Conservation (phyloP, 2,888 invertebrate species). For the Drosophila mimica region DNA sequence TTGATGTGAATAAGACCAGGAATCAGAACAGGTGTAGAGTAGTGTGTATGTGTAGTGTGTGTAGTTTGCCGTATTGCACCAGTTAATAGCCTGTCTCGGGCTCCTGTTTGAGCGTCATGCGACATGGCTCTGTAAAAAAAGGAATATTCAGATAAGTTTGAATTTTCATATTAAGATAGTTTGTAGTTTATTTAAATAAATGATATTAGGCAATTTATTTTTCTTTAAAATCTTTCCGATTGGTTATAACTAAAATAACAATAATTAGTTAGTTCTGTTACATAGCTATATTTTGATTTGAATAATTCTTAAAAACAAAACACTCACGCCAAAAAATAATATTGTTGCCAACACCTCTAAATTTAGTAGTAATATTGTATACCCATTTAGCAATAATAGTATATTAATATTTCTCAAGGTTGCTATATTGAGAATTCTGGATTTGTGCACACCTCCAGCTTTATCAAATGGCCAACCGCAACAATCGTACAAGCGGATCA, state of each 20-base stretch:
- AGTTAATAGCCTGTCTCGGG: slow-evolving; percentile 84
- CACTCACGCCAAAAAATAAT: no score
- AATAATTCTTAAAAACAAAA: no score
- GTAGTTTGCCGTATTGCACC: slow-evolving; percentile 53
- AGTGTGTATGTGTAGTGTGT: slow-evolving; percentile 6
- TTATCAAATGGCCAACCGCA: no score
- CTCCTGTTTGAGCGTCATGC: slow-evolving; percentile 84
- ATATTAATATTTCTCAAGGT: no score
- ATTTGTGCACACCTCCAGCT: no score
- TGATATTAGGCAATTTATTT: no score
- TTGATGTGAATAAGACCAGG: slow-evolving; percentile 26
- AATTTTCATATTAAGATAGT: not conserved
- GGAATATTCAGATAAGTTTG: not conserved
- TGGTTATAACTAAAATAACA: not conserved
- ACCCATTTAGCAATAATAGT: no score
- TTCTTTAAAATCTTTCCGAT: not conserved
- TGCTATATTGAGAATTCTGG: no score
- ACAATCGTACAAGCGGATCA: no score
- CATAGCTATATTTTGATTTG: not conserved
- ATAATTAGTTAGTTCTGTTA: not conserved
- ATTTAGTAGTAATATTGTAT: no score
- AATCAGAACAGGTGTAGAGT: slow-evolving; percentile 5
- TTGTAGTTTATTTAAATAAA: not conserved
- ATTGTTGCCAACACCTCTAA: no score
- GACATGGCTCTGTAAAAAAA: slow-evolving; percentile 77